Evolutionary conservation across 1,140 invertebrate genomes (phyloP), one percentile per base, ranked within the genome.

Genomic region (Caerostris darwini): DNA sequence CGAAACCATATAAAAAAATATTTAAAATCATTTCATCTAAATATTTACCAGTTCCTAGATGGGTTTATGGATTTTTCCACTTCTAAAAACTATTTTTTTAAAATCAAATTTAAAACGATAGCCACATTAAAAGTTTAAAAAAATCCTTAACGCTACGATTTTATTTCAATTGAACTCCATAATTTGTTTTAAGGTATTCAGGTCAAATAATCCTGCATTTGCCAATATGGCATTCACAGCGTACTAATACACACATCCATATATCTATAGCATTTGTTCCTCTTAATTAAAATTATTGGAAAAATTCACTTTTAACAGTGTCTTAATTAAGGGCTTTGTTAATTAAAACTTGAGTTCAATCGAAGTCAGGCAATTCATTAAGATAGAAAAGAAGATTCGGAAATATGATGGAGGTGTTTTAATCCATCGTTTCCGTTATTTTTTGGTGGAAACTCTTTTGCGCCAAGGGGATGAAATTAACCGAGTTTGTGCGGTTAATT

Each of bases 271-370:
- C 53, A 77, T 77, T 77, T 77, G 71, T 14, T 77, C 71, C 71
- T 57, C 54, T 83, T 83, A 83, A 83, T 83, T 83, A 83, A 83
- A 83, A 83, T 83, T 83, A 83, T 83, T 83, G 82, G 82, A 58
- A 83, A 83, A 58, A 83, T 83, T n/a, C 57, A 83, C 54, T 83
- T 83, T 83, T 56, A 83, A 83, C 54, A 57, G 54, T 57, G 6
- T 83, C 82, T 83, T 83, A 83, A 83, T 83, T 83, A 83, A 83
- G 14, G 54, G 54, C 82, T 56, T 83, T 83, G 82, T 83, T 83
- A 83, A 83, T 83, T 83, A 83, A 83, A 56, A 57, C 82, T 83
- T 7, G 17, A 83, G 82, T 19, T 83, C n/a, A 83, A 83, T 83
- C 54, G 82, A 83, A 83, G 82, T 57, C 82, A 57, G n/a, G 5